Evolutionary conservation across 2,888 invertebrate genomes (phyloP).

Genomic region (Spialia ferax): DNA sequence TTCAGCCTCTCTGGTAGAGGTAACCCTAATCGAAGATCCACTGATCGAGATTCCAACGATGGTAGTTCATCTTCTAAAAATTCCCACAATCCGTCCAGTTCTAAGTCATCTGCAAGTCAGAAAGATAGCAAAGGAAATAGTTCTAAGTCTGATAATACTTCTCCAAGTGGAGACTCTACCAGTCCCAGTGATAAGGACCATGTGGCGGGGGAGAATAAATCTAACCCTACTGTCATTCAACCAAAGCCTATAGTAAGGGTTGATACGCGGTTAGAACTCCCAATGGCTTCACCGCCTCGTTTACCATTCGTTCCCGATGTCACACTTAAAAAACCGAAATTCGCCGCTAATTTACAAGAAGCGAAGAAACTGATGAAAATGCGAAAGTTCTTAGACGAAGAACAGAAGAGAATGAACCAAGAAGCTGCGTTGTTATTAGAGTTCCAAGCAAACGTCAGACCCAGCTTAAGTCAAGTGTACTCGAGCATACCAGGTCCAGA

Average conservation of each 20-base stretch:
- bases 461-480: slow-evolving; percentile 79
- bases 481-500: slow-evolving; percentile 82
- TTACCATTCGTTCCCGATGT: slow-evolving; percentile 79
- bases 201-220: slow-evolving; percentile 53
- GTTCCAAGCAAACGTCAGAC: slow-evolving; percentile 81
- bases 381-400: slow-evolving; percentile 88
- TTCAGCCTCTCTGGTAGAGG: slow-evolving; percentile 89
- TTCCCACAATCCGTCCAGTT: slow-evolving; percentile 65
- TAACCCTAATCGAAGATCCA: slow-evolving; percentile 89
- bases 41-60: slow-evolving; percentile 93
- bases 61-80: slow-evolving; percentile 86
- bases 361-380: slow-evolving; percentile 89
- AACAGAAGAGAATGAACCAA: slow-evolving; percentile 85
- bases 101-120: slow-evolving; percentile 70
- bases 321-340: slow-evolving; percentile 88
- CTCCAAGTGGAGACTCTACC: slow-evolving; percentile 80
- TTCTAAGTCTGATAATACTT: slow-evolving; percentile 77
- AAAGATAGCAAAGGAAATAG: slow-evolving; percentile 74
- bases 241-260: slow-evolving; percentile 68
- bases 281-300: slow-evolving; percentile 68
- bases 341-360: slow-evolving; percentile 89
- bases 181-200: slow-evolving; percentile 83
- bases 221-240: slow-evolving; percentile 55
- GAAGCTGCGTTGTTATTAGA: slow-evolving; percentile 79
- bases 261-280: slow-evolving; percentile 73